These are phyloP conservation scores for Philereme vetulata DNA, from an alignment of 2,888 invertebrate species.

Conservation along the genomic window DNA sequence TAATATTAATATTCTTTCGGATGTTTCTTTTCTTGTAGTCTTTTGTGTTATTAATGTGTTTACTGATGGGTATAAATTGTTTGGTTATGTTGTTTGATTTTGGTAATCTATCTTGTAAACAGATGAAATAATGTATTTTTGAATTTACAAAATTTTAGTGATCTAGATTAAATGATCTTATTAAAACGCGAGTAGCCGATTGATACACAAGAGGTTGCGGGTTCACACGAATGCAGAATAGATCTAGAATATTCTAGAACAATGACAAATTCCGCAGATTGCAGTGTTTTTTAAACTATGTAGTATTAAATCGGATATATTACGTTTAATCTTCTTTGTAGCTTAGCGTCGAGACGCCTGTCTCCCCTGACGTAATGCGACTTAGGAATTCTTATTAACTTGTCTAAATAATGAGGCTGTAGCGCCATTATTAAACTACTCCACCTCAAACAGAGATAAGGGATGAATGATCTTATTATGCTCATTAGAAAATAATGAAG, in stretches of 20 bases:
- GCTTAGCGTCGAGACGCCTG: conserved; percentile 63
- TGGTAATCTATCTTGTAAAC: neutral
- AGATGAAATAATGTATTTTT: neutral
- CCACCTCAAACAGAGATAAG: conserved; percentile 18
- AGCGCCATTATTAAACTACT: conserved; percentile 23
- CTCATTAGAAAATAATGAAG: neutral
- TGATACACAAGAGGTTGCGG: too few species aligned
- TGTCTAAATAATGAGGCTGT: conserved; percentile 67
- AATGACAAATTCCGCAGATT: too few species aligned
- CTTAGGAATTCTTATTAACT: conserved; percentile 75
- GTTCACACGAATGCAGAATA: too few species aligned
- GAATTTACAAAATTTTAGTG: too few species aligned
- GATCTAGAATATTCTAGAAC: too few species aligned
- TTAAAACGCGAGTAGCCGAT: too few species aligned
- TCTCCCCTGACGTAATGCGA: conserved; percentile 71
- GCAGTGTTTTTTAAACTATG: too few species aligned
- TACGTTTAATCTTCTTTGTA: conserved; percentile 58
- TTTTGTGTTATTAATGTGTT: conserved; percentile 54
- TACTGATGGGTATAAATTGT: conserved; percentile 55
- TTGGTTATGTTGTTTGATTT: conserved; percentile 25
- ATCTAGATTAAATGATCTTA: too few species aligned
- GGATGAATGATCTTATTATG: conserved; percentile 10
- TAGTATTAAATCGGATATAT: conserved; percentile 13
- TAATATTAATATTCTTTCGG: conserved; percentile 36
- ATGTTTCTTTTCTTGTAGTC: conserved; percentile 49